Evolutionary conservation across 2,797 vertebrate genomes (phyloP), one percentile per base, ranked within the genome.

Genomic region (Danio aesculapii): DNA sequence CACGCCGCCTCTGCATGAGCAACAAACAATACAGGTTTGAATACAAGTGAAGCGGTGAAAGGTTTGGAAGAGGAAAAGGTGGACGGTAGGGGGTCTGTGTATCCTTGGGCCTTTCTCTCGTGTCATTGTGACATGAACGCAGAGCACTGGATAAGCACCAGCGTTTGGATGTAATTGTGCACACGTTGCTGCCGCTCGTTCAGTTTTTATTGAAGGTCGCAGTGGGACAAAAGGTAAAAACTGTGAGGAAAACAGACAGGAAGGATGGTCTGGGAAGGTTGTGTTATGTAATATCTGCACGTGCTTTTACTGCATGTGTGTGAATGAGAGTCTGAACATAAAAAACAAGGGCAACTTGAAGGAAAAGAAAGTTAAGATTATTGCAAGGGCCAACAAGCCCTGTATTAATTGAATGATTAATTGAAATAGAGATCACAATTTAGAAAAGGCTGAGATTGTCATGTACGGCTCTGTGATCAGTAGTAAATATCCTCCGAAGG

Each of bases 131-230:
- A 68, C 63, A 67, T 58, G 74, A 17, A 47, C 1, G 1, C 30
- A 43, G 12, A 55, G 39, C 39, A 62, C 30, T 43, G n/a, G 16
- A 50, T 64, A 50, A 64, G 49, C 74, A 64, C 73, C 30, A 53
- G 74, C 5, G 8, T 9, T 59, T 47, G 52, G 52, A 71, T 79
- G 57, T 62, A 79, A 70, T 44, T 63, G 47, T 64, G 67, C 57
- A 71, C 77, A n/a, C 50, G 67, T 79, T 79, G 77, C 76, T 50
- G 44, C 64, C 59, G 64, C 66, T 58, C 59, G 53, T 49, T 70
- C 30, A 16, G 46, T 49, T 69, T 79, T 52, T 71, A 63, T 55
- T 39, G 49, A 80, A 57, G 69, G 68, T 63, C 49, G 39, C 39
- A 63, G 16, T 53, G 9, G 63, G 41, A 64, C 39, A 62, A 47